Base-by-base conservation (phyloP, 1,140 invertebrate species). In the Venturia canescens region DNA sequence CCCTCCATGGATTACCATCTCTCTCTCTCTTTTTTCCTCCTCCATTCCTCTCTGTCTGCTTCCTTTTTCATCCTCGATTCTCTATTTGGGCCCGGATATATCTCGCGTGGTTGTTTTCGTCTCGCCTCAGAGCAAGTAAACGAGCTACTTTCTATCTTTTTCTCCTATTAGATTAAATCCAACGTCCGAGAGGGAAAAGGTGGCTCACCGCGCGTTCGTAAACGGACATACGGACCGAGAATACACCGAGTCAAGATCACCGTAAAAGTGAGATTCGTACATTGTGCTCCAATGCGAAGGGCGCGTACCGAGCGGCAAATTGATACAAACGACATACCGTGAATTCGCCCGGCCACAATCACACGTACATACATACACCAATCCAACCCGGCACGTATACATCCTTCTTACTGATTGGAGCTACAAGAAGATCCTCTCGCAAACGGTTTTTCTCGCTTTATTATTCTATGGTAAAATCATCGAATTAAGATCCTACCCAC, bases 241-340 rank as follows among this genome's bases (percentile, higher is more conserved):
- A 69, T 69, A 29, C 66, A 3, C 1, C 4, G 66, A 63, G 23
- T 23, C 60, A 15, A 63, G 60, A 63, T 15, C 60, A 63, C n/a
- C 23, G 27, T 63, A 23, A 21, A 72, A 80, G 67, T 69, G 23
- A 63, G 60, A 63, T 63, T 63, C 23, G 60, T 63, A 63, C 60
- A 63, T 50, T 70, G 38, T 79, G 77, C 34, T 79, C 26, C 63
- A 44, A 15, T 70, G 67, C 26, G 27, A 38, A 34, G 80, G 72
- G 16, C 66, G 16, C 29, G 29, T 31, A 69, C 66, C 77, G 34
- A 31, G 60, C 34, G 71, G 80, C 87, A 87, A 87, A 87, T 87
- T 87, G 87, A 87, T 87, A 87, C 87, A 87, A 87, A 87, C 87
- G 87, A 87, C 86, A 86, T 83, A 75, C 84, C 84, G 80, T 78